Evolutionary conservation across 2,113 vertebrate genomes (phyloP).

Genomic region (Dasyprocta punctata): DNA sequence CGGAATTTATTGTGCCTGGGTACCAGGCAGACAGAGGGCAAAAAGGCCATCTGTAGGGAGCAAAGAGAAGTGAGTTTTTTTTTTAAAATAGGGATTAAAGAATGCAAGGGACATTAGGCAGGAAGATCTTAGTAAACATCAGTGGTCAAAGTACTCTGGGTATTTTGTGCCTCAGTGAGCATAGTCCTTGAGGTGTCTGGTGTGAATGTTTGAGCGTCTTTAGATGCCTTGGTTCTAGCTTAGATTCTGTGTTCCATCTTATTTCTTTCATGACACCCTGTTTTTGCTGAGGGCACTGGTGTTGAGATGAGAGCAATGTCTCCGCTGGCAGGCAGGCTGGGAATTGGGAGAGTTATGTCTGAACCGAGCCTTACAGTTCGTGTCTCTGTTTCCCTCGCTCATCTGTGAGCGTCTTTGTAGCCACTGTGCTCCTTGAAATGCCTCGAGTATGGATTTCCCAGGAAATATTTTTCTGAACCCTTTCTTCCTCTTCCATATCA

Average conservation of each 20-base stretch:
- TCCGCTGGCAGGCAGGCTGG: neutral
- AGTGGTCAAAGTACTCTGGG: neutral
- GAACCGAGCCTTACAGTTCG: neutral
- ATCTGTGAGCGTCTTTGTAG: constrained; percentile 1
- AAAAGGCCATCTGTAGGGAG: neutral
- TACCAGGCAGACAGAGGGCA: neutral
- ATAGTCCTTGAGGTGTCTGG: neutral
- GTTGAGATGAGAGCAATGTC: neutral
- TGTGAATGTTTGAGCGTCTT: neutral
- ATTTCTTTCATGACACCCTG: neutral
- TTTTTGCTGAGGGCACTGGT: neutral
- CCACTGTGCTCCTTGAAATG: neutral
- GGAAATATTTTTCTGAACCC: neutral
- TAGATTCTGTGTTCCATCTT: neutral
- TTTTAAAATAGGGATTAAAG: neutral
- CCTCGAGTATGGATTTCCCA: neutral
- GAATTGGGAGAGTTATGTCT: neutral
- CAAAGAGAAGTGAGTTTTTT: neutral
- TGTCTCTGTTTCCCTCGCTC: neutral
- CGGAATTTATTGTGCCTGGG: neutral
- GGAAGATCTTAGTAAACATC: neutral
- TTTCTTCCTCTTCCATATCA: constrained; percentile 31
- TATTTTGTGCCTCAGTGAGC: neutral
- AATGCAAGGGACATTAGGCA: neutral
- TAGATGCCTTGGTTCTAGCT: neutral